Evolutionary conservation across 2,888 invertebrate species (phyloP), one percentile per base, ranked within the genome.

Genomic region (Sericinus montela): DNA sequence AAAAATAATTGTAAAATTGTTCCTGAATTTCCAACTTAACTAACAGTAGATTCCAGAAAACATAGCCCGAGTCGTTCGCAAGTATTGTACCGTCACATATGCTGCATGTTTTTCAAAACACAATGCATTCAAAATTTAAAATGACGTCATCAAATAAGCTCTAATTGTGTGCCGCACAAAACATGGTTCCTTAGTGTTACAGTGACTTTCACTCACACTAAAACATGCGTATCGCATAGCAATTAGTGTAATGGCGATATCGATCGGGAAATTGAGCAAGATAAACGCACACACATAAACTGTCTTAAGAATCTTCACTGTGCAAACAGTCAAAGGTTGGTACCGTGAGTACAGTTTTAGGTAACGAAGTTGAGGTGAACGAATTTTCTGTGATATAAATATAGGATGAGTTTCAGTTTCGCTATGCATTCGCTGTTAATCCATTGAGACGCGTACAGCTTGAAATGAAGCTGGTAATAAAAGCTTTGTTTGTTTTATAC

Each of bases 381-480:
- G 85, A 85, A 79, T 79, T 80, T 70, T 74, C 59, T 71, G 72
- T 69, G 72, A 80, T 86, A 87, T 88, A 88, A 85, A 88, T 86
- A 88, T 85, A 80, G 82, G 73, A 72, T 76, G 72, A 62, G 62
- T 59, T 60, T 52, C 64, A 60, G 56, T 59, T 52, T 58, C 65
- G 57, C 56, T 58, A 64, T 70, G 82, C 83, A 87, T 73, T 86
- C 77, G 58, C 67, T 67, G 61, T 66, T 63, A 74, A 77, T 77
- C 75, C 69, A 60, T 60, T 57, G 57, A 48, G 53, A 51, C 56
- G 54, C 53, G 66, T 69, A 80, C 83, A 81, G 78, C 84, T 83
- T 72, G 59, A 75, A 49, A 88, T 88, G 87, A 88, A 86, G 80
- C 84, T 87, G 87, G 87, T 88, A 85, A 75, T 49, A 23, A 39